These are phyloP conservation scores for Drosophila malerkotliana DNA, from an alignment of 1,140 invertebrate species.

Conservation along the genomic window DNA sequence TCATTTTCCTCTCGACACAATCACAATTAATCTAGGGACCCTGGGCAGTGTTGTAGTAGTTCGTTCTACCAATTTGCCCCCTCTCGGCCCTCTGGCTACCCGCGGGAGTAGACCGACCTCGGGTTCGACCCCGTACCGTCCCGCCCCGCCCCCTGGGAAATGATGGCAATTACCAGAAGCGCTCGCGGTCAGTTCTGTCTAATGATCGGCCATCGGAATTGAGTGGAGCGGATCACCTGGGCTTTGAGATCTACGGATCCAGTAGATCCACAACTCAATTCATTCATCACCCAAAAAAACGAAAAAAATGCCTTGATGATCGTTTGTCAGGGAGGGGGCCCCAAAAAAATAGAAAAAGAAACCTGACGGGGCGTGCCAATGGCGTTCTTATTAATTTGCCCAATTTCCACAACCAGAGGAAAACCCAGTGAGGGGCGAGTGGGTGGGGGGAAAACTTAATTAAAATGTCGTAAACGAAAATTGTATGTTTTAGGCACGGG, in stretches of 20 bases:
- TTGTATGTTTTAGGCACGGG: slow-evolving; percentile 68
- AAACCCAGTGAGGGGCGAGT: slow-evolving; percentile 1
- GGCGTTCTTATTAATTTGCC: slow-evolving; percentile 80
- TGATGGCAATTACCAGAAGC: slow-evolving; percentile 74
- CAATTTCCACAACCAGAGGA: slow-evolving; percentile 67
- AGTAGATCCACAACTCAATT: slow-evolving; percentile 54
- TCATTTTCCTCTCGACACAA: slow-evolving; percentile 48
- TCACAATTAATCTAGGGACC: slow-evolving; percentile 69
- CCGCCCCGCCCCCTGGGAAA: slow-evolving; percentile 38
- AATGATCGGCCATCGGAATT: slow-evolving; percentile 58
- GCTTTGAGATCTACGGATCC: neutral
- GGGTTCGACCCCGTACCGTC: slow-evolving; percentile 4
- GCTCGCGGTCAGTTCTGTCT: slow-evolving; percentile 69
- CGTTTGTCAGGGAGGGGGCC: slow-evolving; percentile 9
- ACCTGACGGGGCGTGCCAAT: slow-evolving; percentile 77
- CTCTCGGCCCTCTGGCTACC: neutral
- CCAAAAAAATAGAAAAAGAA: slow-evolving; percentile 8
- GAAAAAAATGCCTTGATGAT: slow-evolving; percentile 46
- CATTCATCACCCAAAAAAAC: slow-evolving; percentile 67
- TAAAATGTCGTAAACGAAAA: slow-evolving; percentile 83
- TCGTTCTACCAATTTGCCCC: slow-evolving; percentile 36
- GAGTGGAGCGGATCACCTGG: slow-evolving; percentile 57
- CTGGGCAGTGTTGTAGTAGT: neutral
- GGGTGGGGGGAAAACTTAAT: slow-evolving; percentile 74
- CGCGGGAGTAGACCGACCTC: no score